phyloP scores from a whole-genome alignment of 2,113 vertebrate species.

The Rhegmatorhina hoffmannsi region DNA sequence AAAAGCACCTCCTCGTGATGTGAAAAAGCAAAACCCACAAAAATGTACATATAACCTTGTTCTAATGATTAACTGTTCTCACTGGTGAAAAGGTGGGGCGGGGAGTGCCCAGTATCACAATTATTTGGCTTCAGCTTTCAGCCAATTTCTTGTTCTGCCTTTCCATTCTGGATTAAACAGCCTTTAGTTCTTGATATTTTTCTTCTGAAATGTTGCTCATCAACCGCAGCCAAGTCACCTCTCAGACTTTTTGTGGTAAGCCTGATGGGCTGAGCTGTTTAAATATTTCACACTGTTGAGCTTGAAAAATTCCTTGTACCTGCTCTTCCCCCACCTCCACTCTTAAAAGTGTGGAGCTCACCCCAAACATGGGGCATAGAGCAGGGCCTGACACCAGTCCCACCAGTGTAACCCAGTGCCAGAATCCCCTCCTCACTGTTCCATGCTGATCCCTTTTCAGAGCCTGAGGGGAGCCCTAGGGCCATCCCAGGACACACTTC shows the following conservation, averaged over 20 bases:
- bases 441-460: not conserved
- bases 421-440: not conserved
- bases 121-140: constrained; percentile 4
- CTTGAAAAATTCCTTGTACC: not conserved
- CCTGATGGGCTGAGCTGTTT: not conserved
- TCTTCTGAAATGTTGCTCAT: not conserved
- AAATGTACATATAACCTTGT: not conserved
- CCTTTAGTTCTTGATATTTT: not conserved
- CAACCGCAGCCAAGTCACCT: not conserved
- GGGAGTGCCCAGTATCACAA: not conserved
- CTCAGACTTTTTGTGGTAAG: not conserved
- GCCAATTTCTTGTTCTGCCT: not conserved
- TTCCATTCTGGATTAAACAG: not conserved
- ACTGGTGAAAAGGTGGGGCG: not conserved
- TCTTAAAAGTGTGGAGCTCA: not conserved
- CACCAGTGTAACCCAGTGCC: not conserved
- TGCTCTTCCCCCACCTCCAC: not conserved
- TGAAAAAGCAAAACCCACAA: not conserved
- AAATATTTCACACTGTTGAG: not conserved
- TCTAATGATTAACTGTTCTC: not conserved
- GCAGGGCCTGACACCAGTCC: not conserved
- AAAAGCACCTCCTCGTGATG: not conserved
- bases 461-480: not conserved
- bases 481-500: not conserved
- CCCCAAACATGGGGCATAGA: not conserved